A percentile compares a stretch with the other conserved stretches of the same genome.
Evolutionary conservation across 2,888 invertebrate genomes (phyloP).

Genomic region (Drosophila borealis): DNA sequence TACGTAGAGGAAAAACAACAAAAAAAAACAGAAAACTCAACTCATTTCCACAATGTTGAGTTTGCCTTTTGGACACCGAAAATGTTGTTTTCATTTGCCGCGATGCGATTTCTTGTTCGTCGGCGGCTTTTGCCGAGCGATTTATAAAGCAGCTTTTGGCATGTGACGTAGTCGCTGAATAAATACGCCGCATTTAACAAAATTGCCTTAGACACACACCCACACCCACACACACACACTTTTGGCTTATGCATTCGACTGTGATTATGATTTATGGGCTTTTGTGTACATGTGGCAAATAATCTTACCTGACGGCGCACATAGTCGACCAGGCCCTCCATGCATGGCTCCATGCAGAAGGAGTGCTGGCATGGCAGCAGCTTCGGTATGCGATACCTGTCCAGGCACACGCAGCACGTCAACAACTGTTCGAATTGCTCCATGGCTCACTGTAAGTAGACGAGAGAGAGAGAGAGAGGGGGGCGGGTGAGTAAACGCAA

Average conservation of each 20-base stretch:
- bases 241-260: constrained; percentile 54
- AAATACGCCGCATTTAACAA: constrained; percentile 62
- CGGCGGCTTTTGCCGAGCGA: constrained; percentile 51
- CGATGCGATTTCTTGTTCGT: constrained; percentile 54
- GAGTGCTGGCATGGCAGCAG: constrained; percentile 99
- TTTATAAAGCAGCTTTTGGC: constrained; percentile 63
- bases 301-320: constrained; percentile 93
- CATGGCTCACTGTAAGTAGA: constrained; percentile 87
- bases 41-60: constrained; percentile 56
- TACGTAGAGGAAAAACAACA: constrained; percentile 51
- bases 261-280: constrained; percentile 54
- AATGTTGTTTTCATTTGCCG: constrained; percentile 67
- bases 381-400: constrained; percentile 98
- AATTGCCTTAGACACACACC: constrained; percentile 51
- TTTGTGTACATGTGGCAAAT: constrained; percentile 32
- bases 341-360: constrained; percentile 99
- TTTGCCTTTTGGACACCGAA: constrained; percentile 44
- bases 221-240: constrained; percentile 3
- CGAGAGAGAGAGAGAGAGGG: constrained; percentile 20
- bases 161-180: constrained; percentile 69
- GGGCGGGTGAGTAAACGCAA: constrained; percentile 22
- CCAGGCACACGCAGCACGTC: constrained; percentile 99
- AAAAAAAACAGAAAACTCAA: constrained; percentile 49
- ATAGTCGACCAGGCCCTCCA: constrained; percentile 98
- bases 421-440: constrained; percentile 98